These are phyloP conservation scores for Druon quercuslanigerum DNA, from an alignment of 1,140 invertebrate genomes.

Conservation along the genomic window DNA sequence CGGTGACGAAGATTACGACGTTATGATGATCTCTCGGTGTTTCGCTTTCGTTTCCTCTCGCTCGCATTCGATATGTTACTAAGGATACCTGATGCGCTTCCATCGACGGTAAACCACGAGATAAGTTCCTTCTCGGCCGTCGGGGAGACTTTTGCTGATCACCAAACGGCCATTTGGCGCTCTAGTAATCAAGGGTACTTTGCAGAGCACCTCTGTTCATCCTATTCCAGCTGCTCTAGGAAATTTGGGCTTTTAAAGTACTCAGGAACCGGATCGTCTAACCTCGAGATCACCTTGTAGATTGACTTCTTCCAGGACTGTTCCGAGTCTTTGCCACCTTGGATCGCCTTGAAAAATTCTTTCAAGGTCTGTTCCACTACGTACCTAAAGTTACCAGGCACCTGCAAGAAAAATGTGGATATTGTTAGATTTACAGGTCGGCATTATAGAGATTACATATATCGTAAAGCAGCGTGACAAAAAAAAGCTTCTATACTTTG, in stretches of 20 bases:
- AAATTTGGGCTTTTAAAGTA: slow-evolving; percentile 99
- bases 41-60: slow-evolving; percentile 54
- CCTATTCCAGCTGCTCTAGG: slow-evolving; percentile 96
- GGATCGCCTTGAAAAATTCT: slow-evolving; percentile 99
- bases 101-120: slow-evolving; percentile 49
- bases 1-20: slow-evolving; percentile 42
- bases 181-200: slow-evolving; percentile 47
- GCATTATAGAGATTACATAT: neutral
- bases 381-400: slow-evolving; percentile 96
- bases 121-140: slow-evolving; percentile 56
- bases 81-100: slow-evolving; percentile 64
- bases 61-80: slow-evolving; percentile 61
- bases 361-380: slow-evolving; percentile 97
- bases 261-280: slow-evolving; percentile 99
- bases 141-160: slow-evolving; percentile 47
- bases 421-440: neutral
- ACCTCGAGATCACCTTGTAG: slow-evolving; percentile 99
- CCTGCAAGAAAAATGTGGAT: slow-evolving; percentile 79
- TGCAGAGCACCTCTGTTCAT: slow-evolving; percentile 42
- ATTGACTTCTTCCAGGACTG: slow-evolving; percentile 99
- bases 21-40: slow-evolving; percentile 48
- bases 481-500: neutral
- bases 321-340: slow-evolving; percentile 95
- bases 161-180: slow-evolving; percentile 46
- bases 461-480: slow-evolving; percentile 14